Conservation (phyloP, 2,888 invertebrate species). For the Drosophila barbarae region DNA sequence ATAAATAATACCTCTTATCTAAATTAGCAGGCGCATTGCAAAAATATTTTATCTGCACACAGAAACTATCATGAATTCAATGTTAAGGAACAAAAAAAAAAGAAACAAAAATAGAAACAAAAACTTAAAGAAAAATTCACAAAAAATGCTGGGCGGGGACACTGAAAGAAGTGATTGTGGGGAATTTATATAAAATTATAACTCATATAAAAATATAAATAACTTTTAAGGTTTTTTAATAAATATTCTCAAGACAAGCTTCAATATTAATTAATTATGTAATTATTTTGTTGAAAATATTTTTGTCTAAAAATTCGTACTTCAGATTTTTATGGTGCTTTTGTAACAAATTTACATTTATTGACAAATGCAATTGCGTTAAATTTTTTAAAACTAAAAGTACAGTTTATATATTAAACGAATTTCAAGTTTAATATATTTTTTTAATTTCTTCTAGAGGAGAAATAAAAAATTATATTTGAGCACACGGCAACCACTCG, state of each 20-base stretch:
- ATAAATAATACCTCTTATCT: conserved; percentile 44
- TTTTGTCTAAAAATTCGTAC: not conserved
- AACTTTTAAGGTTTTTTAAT: not conserved
- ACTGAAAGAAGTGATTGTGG: not conserved
- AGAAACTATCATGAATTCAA: conserved; percentile 30
- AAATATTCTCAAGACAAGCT: not conserved
- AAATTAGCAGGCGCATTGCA: conserved; percentile 43
- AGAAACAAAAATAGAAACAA: not conserved
- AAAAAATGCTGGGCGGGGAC: not conserved
- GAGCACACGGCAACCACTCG: conserved; percentile 46
- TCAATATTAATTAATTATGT: too few species aligned
- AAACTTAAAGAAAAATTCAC: not conserved
- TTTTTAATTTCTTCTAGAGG: not conserved
- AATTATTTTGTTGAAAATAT: not conserved
- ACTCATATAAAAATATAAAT: not conserved
- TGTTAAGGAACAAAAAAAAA: conserved; percentile 21
- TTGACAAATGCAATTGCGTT: too few species aligned
- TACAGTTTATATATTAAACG: not conserved
- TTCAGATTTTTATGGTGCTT: not conserved
- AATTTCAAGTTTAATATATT: not conserved
- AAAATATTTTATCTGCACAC: conserved; percentile 53
- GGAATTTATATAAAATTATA: not conserved
- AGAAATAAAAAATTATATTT: not conserved
- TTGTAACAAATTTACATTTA: not conserved
- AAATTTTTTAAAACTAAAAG: not conserved